Evolutionary conservation across 2,888 invertebrate species (phyloP), one percentile per base, ranked within the genome.

Genomic region (Acanthococcus lagerstroemiae): DNA sequence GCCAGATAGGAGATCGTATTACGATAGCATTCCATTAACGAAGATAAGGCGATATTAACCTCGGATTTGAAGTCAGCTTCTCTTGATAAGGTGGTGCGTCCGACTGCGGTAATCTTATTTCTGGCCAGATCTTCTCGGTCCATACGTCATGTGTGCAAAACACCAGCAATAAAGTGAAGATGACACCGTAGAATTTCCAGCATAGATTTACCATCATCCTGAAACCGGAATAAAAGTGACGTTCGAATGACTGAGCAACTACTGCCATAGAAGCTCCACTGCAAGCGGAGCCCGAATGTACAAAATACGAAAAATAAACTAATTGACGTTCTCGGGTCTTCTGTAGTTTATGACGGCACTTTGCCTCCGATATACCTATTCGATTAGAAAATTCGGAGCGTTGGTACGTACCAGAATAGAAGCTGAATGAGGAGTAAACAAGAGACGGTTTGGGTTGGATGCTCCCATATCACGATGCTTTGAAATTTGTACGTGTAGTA

Each of bases 131-230:
- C 24, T 30, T 66, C 24, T 66, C 52, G 22, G 48, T 57, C 57
- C 66, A 66, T n/a, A 66, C 66, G 27, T 66, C 57, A 15, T 57
- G 57, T 3, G 57, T 57, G 19, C 57, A 66, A 17, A 66, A 57
- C 6, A 56, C 44, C 50, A 66, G 24, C 5, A 66, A 24, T 30
- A 66, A 19, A 15, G 56, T 66, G 57, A 66, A 66, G 24, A 66
- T 57, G 7, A 66, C 30, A 3, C 66, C 66, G 50, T 66, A 66
- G 25, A 66, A 66, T 25, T 57, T 66, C 66, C 66, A 66, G 25
- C 63, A 63, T 37, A 63, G 9, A 63, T 63, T 63, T 4, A 63
- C 63, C 37, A 63, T 30, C 63, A 63, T 63, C 63, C 63, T 63
- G 22, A 2, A 37, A 21, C 19, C 52, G 19, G 15, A 45, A 37